Percentiles rank a stretch among this genome's conserved stretches.
Evolutionary conservation across 2,888 invertebrate genomes (phyloP).

Genomic region (Cheilosia soror): DNA sequence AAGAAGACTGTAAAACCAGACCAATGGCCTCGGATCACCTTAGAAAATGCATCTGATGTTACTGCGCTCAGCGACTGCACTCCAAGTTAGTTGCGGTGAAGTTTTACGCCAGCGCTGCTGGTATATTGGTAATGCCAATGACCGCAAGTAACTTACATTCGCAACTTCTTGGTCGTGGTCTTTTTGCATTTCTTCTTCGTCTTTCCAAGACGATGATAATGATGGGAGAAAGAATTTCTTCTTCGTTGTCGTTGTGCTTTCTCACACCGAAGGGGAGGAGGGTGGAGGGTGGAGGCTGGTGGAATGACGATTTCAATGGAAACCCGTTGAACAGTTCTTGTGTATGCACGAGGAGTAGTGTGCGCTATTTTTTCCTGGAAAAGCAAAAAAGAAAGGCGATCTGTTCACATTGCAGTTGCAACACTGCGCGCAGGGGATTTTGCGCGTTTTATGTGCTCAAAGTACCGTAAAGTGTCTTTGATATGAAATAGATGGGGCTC

Average conservation of each 20-base stretch:
- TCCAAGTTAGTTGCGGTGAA: conserved; percentile 39
- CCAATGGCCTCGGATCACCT: conserved; percentile 82
- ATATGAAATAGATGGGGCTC: conserved; percentile 67
- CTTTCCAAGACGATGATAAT: conserved; percentile 62
- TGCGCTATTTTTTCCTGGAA: conserved; percentile 75
- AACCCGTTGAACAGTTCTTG: conserved; percentile 69
- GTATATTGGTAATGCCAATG: conserved; percentile 79
- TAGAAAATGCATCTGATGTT: conserved; percentile 79
- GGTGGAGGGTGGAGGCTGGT: conserved; percentile 5
- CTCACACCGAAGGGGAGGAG: conserved; percentile 40
- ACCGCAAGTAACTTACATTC: conserved; percentile 84
- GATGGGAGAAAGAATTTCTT: conserved; percentile 75
- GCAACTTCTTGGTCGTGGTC: conserved; percentile 78
- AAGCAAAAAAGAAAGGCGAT: conserved; percentile 75
- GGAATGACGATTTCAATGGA: conserved; percentile 66
- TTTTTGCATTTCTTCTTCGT: conserved; percentile 73
- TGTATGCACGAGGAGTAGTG: conserved; percentile 72
- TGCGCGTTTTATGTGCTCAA: conserved; percentile 66
- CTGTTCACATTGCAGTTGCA: conserved; percentile 44
- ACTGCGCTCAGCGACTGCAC: conserved; percentile 70
- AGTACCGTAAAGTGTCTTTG: conserved; percentile 74
- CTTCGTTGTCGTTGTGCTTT: conserved; percentile 62
- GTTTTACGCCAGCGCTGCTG: conserved; percentile 49
- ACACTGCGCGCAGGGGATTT: conserved; percentile 24
- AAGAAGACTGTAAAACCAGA: conserved; percentile 78